A percentile compares a stretch with the other conserved stretches of the same genome.
These are phyloP conservation scores for Carapus acus DNA, from an alignment of 2,797 vertebrate species.

Conservation along the genomic window DNA sequence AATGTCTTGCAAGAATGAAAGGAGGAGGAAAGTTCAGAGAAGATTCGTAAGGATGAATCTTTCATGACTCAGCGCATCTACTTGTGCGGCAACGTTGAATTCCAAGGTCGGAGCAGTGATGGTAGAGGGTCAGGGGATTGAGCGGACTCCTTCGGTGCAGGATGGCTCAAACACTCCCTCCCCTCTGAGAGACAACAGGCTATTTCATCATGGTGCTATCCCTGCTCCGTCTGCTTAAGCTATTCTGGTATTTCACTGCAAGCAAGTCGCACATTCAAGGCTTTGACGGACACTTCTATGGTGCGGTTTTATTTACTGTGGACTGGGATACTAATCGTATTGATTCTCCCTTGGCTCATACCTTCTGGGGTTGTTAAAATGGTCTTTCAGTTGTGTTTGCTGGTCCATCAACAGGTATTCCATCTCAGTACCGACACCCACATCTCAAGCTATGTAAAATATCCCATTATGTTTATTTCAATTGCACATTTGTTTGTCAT, in stretches of 20 bases:
- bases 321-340: background rate
- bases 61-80: too few species aligned
- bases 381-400: background rate
- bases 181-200: background rate
- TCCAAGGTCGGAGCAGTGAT: background rate
- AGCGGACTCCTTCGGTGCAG: background rate
- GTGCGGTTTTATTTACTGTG: constrained; percentile 2
- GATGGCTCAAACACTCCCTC: constrained; percentile 1
- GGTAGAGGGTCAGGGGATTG: too few species aligned
- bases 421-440: too few species aligned
- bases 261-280: background rate
- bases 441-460: too few species aligned
- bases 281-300: background rate
- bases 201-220: background rate
- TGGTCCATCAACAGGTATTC: background rate
- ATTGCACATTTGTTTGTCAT: too few species aligned
- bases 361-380: background rate
- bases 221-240: background rate
- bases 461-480: too few species aligned
- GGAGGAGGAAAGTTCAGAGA: too few species aligned
- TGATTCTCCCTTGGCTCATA: background rate
- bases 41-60: too few species aligned
- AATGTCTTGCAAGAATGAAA: too few species aligned
- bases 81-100: constrained; percentile 4
- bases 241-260: constrained; percentile 1